These are phyloP conservation scores for Dyspetes luteomarginatus DNA, from an alignment of 2,888 invertebrate genomes.

Conservation along the genomic window DNA sequence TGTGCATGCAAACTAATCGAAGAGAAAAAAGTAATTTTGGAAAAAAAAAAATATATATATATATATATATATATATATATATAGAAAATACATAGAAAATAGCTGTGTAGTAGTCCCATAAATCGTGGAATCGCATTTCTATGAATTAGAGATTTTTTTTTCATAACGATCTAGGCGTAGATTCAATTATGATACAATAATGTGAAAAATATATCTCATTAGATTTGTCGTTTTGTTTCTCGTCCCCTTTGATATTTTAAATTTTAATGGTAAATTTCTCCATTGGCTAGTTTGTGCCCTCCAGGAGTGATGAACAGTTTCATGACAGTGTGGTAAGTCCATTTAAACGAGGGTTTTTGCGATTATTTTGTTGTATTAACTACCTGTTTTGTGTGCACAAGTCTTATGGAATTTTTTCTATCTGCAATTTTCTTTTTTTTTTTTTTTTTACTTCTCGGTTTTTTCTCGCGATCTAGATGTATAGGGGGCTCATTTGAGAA, in stretches of 20 bases:
- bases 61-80: conserved; percentile 17
- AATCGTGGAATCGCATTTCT: conserved; percentile 55
- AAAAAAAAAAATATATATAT: conserved; percentile 31
- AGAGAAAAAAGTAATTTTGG: conserved; percentile 54
- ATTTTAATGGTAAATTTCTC: conserved; percentile 84
- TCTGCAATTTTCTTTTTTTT: conserved; percentile 68
- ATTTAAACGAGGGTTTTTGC: conserved; percentile 76
- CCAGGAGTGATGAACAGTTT: conserved; percentile 95
- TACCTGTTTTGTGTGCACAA: conserved; percentile 83
- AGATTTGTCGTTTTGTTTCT: conserved; percentile 49
- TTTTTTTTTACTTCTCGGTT: conserved; percentile 74
- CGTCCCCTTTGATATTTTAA: conserved; percentile 65
- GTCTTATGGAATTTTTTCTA: conserved; percentile 77
- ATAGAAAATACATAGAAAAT: conserved; percentile 23
- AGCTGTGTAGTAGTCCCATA: conserved; percentile 25
- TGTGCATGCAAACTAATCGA: conserved; percentile 84
- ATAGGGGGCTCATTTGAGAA: conserved; percentile 48
- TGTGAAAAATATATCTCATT: conserved; percentile 45
- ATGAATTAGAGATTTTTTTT: conserved; percentile 16
- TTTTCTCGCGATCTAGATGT: conserved; percentile 57
- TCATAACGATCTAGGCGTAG: conserved; percentile 30
- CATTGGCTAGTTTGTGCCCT: conserved; percentile 91
- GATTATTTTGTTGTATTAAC: conserved; percentile 72
- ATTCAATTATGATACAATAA: conserved; percentile 7
- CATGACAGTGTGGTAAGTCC: conserved; percentile 94